These are phyloP conservation scores for Amyelois transitella DNA, from an alignment of 1,140 invertebrate species.

Conservation along the genomic window DNA sequence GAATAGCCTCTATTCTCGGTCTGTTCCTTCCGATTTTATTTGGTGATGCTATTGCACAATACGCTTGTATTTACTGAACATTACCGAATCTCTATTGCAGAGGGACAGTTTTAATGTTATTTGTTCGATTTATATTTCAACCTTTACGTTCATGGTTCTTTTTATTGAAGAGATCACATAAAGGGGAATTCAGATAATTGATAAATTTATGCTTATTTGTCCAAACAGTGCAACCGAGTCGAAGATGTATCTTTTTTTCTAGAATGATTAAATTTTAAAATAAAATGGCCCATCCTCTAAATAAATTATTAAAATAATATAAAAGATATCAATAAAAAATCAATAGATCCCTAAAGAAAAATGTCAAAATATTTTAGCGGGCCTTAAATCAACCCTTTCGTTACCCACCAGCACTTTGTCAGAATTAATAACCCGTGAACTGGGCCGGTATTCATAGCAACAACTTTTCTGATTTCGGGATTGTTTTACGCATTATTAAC, in stretches of 20 bases:
- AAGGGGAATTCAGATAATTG: no score
- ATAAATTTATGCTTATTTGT: no score
- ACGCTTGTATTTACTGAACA: constrained; percentile 31
- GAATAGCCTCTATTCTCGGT: constrained; percentile 36
- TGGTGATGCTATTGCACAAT: constrained; percentile 42
- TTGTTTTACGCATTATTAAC: constrained; percentile 73
- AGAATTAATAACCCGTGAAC: constrained; percentile 69
- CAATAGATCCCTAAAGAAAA: constrained; percentile 9
- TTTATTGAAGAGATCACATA: no score
- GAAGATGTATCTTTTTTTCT: no score
- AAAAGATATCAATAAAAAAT: background rate
- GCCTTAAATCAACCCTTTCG: constrained; percentile 59
- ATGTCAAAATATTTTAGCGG: constrained; percentile 55
- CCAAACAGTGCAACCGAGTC: no score
- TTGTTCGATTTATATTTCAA: background rate
- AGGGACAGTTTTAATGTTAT: constrained; percentile 13
- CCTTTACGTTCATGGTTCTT: background rate
- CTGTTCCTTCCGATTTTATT: constrained; percentile 59
- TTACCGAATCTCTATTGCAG: constrained; percentile 22
- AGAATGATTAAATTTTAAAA: no score
- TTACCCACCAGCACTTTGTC: constrained; percentile 55
- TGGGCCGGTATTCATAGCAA: constrained; percentile 31
- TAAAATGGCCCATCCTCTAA: no score
- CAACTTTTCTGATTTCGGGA: constrained; percentile 64
- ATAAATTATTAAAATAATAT: no score